phyloP scores from a whole-genome alignment of 35 echinoderm and acorn worm species.

The Patiria miniata region DNA sequence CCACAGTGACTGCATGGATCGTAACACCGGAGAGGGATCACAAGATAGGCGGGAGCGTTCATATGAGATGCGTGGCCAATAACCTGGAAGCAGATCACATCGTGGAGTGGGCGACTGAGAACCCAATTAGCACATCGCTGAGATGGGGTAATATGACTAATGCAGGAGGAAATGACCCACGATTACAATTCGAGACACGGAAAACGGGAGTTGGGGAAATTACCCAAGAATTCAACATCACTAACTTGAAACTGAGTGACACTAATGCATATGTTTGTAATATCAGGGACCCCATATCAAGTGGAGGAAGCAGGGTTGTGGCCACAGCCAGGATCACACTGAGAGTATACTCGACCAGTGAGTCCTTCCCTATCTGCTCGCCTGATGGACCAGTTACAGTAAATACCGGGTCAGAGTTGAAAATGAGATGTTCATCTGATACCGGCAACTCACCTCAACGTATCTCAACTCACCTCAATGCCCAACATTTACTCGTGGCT shows the following conservation, averaged over 20 bases:
- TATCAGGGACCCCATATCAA: background rate
- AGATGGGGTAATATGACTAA: background rate
- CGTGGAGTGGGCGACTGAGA: too few species aligned
- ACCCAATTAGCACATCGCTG: too few species aligned
- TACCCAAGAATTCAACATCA: background rate
- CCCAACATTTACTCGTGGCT: too few species aligned
- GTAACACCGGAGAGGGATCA: background rate
- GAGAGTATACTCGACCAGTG: background rate
- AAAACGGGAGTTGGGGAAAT: background rate
- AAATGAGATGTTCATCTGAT: background rate
- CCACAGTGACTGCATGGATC: background rate
- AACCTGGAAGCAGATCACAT: background rate
- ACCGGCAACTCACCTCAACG: background rate
- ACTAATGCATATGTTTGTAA: background rate
- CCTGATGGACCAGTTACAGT: background rate
- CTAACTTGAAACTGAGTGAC: background rate
- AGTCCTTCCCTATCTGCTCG: background rate
- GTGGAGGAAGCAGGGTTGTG: background rate
- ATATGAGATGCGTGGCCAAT: background rate
- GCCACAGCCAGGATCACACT: background rate
- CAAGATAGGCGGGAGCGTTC: background rate
- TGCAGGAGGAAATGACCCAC: background rate
- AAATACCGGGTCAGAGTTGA: background rate
- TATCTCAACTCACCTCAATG: background rate
- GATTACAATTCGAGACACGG: background rate